Evolutionary conservation across 2,113 vertebrate species (phyloP).

Genomic region (Myotis davidii): DNA sequence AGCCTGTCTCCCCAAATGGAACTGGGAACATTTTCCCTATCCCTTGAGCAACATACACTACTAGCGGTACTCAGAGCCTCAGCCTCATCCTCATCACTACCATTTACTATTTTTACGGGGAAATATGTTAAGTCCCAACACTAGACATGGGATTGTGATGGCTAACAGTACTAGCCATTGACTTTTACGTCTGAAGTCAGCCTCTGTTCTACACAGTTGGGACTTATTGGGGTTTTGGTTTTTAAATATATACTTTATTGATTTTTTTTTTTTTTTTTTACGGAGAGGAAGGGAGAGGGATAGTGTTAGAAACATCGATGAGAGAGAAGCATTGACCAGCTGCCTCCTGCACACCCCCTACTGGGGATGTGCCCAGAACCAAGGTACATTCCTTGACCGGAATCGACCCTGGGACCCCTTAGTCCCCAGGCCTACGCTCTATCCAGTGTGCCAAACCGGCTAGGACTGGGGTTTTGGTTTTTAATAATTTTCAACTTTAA

Average conservation of each 20-base stretch:
- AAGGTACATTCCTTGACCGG: no score
- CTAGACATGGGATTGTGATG: neutral
- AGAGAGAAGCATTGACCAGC: no score
- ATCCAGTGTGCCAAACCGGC: no score
- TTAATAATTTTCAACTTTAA: neutral
- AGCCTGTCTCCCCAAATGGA: neutral
- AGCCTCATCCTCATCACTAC: neutral
- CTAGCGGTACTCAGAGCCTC: neutral
- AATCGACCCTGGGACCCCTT: no score
- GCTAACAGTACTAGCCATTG: neutral
- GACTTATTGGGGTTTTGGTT: neutral
- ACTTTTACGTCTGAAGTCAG: neutral
- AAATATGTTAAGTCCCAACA: neutral
- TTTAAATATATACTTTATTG: no score
- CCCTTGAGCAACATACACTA: neutral
- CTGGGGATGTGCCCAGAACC: no score
- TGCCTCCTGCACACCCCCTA: no score
- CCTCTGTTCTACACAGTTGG: neutral
- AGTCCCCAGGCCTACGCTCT: no score
- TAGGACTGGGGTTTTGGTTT: neutral
- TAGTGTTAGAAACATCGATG: no score
- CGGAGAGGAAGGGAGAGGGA: no score
- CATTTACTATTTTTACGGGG: neutral
- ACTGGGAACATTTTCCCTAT: neutral
- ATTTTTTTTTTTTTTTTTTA: no score